Base-by-base conservation (phyloP, 2,113 vertebrate genomes). In the Campylomormyrus numenius region DNA sequence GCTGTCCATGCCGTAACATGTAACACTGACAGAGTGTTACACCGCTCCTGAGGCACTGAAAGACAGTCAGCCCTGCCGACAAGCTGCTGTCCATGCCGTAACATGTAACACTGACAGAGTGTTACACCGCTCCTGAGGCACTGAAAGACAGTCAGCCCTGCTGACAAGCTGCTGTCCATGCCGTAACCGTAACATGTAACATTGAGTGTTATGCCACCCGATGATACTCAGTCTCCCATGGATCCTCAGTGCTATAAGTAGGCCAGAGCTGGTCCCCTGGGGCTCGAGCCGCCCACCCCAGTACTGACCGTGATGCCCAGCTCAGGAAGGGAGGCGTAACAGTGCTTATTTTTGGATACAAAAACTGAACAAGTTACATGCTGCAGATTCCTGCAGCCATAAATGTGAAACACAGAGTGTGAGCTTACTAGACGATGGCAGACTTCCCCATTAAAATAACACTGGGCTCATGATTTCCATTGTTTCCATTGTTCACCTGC, bases 131-230 rank as follows among this genome's bases (percentile, higher is more conserved):
- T 15, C 27, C 27, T 10, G 74, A 0, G 17, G 53, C 53, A 17
- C 5, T 56, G 53, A 21, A 56, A 6, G 39, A 80, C 27, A 56
- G 53, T 56, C 19, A 56, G 19, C 53, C 53, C 19, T 19, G 4
- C 52, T 5, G 52, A 53, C 17, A 5, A 53, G 21, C 56, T 62
- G 24, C 58, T 66, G 58, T 66, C 58, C 90, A 92, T 90, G 88
- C 90, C 92, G 92, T 31, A 62, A 89, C 90, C 92, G 92, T 31
- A 62, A 85, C 19, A 24, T 15, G 10, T 9, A n/a, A 66, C n/a
- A 66, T 0, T 27, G 58, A 66, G 8, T 66, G 58, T 27, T 27
- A 66, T 66, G n/a, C 58, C n/a, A 27, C 58, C 58, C 4, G 9
- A 27, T 11, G 58, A 66, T 11, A 66, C 58, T 27, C n/a, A 66